Base-by-base conservation (phyloP, 2,113 vertebrate species). In the Mormyrus iriodes region DNA sequence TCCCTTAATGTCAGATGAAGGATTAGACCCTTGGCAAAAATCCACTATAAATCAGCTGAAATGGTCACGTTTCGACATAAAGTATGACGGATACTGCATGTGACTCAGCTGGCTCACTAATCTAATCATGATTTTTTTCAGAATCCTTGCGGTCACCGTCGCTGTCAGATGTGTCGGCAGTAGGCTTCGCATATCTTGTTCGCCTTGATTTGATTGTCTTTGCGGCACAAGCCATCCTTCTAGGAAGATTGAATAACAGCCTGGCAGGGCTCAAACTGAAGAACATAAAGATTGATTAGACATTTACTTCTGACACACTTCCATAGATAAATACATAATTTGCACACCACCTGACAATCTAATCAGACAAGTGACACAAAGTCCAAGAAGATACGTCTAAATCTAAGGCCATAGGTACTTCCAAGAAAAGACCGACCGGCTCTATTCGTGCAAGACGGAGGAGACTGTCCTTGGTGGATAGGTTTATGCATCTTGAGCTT, bases 201-300 rank as follows among this genome's bases (percentile, higher is more conserved):
- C 42, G 31, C 35, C 73, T 61, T 61, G 55, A 61, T 61, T 61
- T 79, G 35, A 79, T 79, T 79, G 73, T 79, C 73, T 79, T 13
- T 31, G 73, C 73, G 42, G 15, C 73, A 42, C 35, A 76, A 79
- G 5, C 13, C 73, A 19, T 42, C 73, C 73, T 79, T 35, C 27
- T 76, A 76, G 4, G 35, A 19, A 42, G 35, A 79, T 8, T 79
- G 73, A 35, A 42, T 42, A 42, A 79, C 73, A 42, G 35, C 61
- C 61, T 12, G 61, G 27, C 55, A 61, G 31, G 65, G 27, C 65
- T 73, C 13, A 73, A 73, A 15, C 65, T 73, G 27, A 73, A 35
- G 73, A 79, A 39, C 73, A 79, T 79, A 42, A 79, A 79, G 73
- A 79, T 42, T 79, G 73, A 79, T 79, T 42, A 79, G 73, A 79